Percentiles rank a stretch among this genome's conserved stretches.
Conservation (phyloP, 1,140 invertebrate genomes). For the Latrodectus geometricus region DNA sequence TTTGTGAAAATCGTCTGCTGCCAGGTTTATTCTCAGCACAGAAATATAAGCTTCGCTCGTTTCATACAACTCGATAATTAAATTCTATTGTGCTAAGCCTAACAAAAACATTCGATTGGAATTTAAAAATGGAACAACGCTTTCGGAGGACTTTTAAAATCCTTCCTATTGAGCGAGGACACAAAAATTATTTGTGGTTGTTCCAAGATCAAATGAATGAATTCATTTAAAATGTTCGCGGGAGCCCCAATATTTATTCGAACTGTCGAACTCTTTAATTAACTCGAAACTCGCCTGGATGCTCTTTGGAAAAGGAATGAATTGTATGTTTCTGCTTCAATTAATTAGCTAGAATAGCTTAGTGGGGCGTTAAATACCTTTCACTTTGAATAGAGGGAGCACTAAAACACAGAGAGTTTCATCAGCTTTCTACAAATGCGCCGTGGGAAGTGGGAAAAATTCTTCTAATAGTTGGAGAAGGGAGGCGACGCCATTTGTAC, state of each 20-base stretch:
- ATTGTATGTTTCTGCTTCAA: constrained; percentile 36
- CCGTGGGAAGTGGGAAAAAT: background rate
- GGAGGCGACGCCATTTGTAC: background rate
- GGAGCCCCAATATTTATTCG: background rate
- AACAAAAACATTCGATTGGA: no score
- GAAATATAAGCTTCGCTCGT: no score
- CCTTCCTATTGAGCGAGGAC: no score
- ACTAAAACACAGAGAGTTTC: background rate
- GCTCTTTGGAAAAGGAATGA: constrained; percentile 20
- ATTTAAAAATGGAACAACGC: no score
- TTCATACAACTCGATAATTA: no score
- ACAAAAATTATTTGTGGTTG: no score
- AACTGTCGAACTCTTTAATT: constrained; percentile 34
- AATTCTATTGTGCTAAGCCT: no score
- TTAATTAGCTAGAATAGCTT: constrained; percentile 36
- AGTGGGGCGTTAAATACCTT: constrained; percentile 29
- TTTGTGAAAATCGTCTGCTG: no score
- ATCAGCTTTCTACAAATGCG: background rate
- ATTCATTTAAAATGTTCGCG: no score
- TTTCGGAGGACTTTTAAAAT: no score
- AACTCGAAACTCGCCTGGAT: constrained; percentile 22
- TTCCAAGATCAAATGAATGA: no score
- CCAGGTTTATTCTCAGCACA: no score
- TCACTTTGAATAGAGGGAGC: constrained; percentile 9
- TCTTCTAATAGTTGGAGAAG: background rate